These are phyloP conservation scores for Lasioglossum calceatum DNA, from an alignment of 2,888 invertebrate genomes.

Conservation along the genomic window DNA sequence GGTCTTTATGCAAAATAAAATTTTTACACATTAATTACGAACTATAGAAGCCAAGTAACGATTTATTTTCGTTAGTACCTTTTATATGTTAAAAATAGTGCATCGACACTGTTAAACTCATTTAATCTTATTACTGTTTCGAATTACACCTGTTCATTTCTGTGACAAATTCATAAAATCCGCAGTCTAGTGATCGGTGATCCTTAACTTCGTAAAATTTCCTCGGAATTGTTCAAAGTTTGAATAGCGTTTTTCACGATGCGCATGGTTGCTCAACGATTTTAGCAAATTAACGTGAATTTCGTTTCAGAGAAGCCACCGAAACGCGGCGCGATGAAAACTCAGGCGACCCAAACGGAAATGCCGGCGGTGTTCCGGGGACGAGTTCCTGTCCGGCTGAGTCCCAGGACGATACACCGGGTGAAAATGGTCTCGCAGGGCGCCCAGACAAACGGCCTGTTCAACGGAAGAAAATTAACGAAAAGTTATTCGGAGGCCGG, in stretches of 20 bases:
- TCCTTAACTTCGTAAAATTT: neutral
- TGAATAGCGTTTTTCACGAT: neutral
- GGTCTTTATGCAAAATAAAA: too few species aligned
- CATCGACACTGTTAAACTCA: too few species aligned
- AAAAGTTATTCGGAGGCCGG: constrained; percentile 94
- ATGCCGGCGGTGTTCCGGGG: constrained; percentile 87
- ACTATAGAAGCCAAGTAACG: too few species aligned
- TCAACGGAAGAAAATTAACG: constrained; percentile 91
- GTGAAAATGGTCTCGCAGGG: constrained; percentile 96
- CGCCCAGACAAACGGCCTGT: constrained; percentile 94
- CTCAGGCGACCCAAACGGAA: constrained; percentile 97
- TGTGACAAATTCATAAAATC: too few species aligned
- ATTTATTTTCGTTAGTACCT: too few species aligned
- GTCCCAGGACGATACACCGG: constrained; percentile 93
- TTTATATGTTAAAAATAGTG: too few species aligned
- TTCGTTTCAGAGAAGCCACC: constrained; percentile 88
- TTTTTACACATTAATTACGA: too few species aligned
- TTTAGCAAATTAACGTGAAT: constrained; percentile 26
- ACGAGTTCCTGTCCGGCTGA: constrained; percentile 87
- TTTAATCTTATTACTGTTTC: too few species aligned
- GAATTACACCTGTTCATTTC: too few species aligned
- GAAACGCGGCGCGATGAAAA: constrained; percentile 94
- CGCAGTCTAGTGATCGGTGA: neutral
- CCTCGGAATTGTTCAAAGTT: neutral
- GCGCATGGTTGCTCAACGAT: constrained; percentile 2